Evolutionary conservation across 2,888 invertebrate genomes (phyloP).

Genomic region (Agonopterix subpropinquella): DNA sequence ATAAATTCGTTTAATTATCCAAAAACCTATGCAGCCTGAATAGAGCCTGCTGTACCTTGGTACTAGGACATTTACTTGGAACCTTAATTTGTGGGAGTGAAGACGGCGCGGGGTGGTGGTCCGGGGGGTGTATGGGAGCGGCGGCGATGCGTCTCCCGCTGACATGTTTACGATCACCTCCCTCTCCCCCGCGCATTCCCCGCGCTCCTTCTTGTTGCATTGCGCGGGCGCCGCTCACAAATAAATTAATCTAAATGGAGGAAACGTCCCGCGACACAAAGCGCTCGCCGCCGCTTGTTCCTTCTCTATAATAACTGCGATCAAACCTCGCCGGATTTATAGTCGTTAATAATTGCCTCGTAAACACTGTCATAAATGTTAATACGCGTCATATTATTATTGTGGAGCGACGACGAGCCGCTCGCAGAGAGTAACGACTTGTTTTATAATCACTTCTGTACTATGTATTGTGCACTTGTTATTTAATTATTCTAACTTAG

Average conservation of each 20-base stretch:
- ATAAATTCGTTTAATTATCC: no score
- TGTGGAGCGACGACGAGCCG: no score
- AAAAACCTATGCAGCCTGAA: no score
- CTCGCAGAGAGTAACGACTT: no score
- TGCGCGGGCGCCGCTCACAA: conserved; percentile 29
- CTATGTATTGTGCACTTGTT: no score
- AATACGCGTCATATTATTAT: no score
- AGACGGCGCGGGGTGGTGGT: neutral
- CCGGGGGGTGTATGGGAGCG: conserved; percentile 8
- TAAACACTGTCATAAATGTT: neutral
- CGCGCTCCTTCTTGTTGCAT: conserved; percentile 33
- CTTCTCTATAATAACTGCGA: conserved; percentile 3
- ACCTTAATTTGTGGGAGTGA: no score
- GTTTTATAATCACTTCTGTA: no score
- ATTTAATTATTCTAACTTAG: no score
- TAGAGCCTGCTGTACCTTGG: no score
- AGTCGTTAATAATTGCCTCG: no score
- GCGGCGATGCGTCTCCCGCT: conserved; percentile 44
- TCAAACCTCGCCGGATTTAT: conserved; percentile 10
- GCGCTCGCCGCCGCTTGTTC: conserved; percentile 15
- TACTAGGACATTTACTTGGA: no score
- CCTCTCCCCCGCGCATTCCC: conserved; percentile 9
- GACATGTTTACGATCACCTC: conserved; percentile 52
- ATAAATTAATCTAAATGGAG: conserved; percentile 57
- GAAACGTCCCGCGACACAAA: conserved; percentile 30